Conservation (phyloP, 92 coral and sea anemone species). For the Siderastrea siderea region DNA sequence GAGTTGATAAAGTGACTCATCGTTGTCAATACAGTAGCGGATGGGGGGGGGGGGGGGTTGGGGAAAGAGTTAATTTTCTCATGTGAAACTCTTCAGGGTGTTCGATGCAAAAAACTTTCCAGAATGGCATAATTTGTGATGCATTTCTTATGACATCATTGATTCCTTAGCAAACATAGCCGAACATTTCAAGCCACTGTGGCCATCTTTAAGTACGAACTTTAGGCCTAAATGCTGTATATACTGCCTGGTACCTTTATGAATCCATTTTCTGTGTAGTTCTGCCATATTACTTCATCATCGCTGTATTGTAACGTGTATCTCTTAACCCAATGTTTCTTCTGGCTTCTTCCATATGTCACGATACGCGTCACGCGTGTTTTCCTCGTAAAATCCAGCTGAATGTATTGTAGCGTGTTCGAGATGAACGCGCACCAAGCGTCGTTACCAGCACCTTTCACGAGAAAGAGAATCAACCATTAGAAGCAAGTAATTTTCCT, state of each 20-base stretch:
- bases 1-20: too few relatives aligned
- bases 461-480: not conserved
- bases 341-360: slow-evolving; percentile 72
- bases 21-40: too few relatives aligned
- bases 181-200: too few relatives aligned
- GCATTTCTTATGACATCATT: too few relatives aligned
- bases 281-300: slow-evolving; percentile 76
- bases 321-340: slow-evolving; percentile 70
- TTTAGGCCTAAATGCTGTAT: too few relatives aligned
- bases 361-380: slow-evolving; percentile 69
- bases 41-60: too few relatives aligned
- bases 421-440: slow-evolving; percentile 79
- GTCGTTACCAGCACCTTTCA: slow-evolving; percentile 48
- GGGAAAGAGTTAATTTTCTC: too few relatives aligned
- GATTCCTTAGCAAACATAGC: too few relatives aligned
- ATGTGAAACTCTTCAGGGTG: too few relatives aligned
- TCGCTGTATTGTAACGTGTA: slow-evolving; percentile 79
- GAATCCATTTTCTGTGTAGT: slow-evolving; percentile 83
- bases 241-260: slow-evolving; percentile 52
- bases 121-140: too few relatives aligned
- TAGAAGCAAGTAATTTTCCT: not conserved
- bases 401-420: slow-evolving; percentile 64
- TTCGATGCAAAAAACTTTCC: too few relatives aligned
- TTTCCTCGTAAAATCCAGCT: slow-evolving; percentile 72
- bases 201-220: too few relatives aligned